Evolutionary conservation across 2,797 vertebrate genomes (phyloP).

Genomic region (Iguana delicatissima): DNA sequence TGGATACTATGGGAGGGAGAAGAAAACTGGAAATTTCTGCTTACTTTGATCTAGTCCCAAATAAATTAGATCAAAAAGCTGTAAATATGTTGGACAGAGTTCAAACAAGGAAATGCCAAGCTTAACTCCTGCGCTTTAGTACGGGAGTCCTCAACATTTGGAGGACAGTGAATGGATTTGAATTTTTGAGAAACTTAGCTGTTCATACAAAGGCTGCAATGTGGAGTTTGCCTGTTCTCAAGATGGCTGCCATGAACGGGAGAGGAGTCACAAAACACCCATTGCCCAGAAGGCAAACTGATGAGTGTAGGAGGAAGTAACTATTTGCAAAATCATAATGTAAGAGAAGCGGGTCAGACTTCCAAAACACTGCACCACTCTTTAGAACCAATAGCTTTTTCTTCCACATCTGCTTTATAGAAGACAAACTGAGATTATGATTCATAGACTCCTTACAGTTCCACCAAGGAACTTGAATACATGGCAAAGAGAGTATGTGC

Average conservation of each 20-base stretch:
- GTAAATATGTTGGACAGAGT: neutral
- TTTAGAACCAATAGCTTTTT: neutral
- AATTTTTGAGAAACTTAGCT: neutral
- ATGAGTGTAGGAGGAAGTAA: neutral
- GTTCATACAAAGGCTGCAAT: neutral
- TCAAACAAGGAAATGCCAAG: neutral
- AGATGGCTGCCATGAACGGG: neutral
- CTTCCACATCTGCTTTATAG: neutral
- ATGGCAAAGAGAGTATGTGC: too few relatives aligned
- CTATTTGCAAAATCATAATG: neutral
- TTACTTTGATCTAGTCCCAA: neutral
- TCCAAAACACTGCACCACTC: neutral
- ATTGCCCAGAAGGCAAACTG: neutral
- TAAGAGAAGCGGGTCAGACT: neutral
- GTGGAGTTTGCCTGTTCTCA: neutral
- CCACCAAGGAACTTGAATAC: too few relatives aligned
- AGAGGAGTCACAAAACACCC: neutral
- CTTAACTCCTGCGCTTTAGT: neutral
- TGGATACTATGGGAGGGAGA: too few relatives aligned
- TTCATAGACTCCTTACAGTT: neutral
- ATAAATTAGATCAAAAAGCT: neutral
- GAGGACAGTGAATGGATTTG: neutral
- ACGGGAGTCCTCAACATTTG: neutral
- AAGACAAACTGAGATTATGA: neutral
- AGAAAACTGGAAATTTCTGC: neutral